These are phyloP conservation scores for Spisula solida DNA, from an alignment of 2,888 invertebrate genomes.

Conservation along the genomic window DNA sequence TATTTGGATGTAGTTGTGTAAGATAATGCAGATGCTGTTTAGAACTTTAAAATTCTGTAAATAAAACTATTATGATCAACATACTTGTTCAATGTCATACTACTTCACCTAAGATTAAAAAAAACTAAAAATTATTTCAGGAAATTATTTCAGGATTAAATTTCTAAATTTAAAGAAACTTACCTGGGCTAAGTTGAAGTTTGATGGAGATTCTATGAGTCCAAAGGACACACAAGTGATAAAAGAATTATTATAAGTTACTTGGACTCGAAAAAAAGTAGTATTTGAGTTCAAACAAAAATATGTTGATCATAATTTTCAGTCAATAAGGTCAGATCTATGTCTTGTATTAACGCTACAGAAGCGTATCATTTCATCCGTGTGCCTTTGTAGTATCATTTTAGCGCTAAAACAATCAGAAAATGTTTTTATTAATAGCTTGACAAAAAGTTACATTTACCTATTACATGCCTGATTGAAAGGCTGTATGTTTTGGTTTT, in stretches of 20 bases:
- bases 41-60: slow-evolving; percentile 12
- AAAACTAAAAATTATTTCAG: background rate
- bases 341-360: background rate
- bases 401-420: slow-evolving; percentile 45
- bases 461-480: background rate
- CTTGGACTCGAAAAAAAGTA: background rate
- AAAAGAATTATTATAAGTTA: background rate
- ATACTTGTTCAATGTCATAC: background rate
- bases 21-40: slow-evolving; percentile 24
- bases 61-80: slow-evolving; percentile 23
- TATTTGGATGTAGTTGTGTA: background rate
- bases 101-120: background rate
- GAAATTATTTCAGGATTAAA: too few relatives aligned
- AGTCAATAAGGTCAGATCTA: background rate
- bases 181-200: too few relatives aligned
- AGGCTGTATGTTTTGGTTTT: slow-evolving; percentile 24
- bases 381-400: slow-evolving; percentile 46
- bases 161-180: too few relatives aligned
- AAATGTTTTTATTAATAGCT: slow-evolving; percentile 36
- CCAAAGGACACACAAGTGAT: too few relatives aligned
- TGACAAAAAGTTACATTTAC: background rate
- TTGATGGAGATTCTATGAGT: too few relatives aligned
- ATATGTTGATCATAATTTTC: slow-evolving; percentile 23
- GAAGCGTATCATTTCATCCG: slow-evolving; percentile 32
- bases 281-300: background rate